These are phyloP conservation scores for Pardosa pseudoannulata DNA, from an alignment of 2,888 invertebrate genomes.

Conservation along the genomic window DNA sequence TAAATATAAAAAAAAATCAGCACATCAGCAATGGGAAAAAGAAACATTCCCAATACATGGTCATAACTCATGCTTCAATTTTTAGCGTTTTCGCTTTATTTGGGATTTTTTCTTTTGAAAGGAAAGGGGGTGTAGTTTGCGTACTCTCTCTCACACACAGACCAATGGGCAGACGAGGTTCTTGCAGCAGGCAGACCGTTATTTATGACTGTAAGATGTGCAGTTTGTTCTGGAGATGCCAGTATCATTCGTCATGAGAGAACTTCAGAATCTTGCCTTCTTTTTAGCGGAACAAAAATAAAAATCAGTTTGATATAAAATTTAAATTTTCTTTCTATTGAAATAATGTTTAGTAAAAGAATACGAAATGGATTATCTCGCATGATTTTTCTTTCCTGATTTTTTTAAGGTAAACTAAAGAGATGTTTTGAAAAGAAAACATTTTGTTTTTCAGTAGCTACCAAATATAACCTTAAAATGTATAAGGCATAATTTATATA, in stretches of 20 bases:
- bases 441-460: too few species aligned
- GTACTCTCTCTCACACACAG: not conserved
- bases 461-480: too few species aligned
- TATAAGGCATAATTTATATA: too few species aligned
- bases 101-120: not conserved
- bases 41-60: not conserved
- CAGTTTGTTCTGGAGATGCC: not conserved
- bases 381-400: too few species aligned
- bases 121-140: not conserved
- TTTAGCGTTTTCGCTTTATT: not conserved
- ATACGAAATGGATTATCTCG: not conserved
- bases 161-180: not conserved
- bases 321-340: constrained; percentile 1
- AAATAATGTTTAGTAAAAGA: not conserved
- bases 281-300: not conserved
- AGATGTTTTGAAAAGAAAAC: too few species aligned
- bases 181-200: not conserved
- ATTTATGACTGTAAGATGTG: not conserved
- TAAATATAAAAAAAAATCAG: too few species aligned
- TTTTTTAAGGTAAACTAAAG: too few species aligned
- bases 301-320: not conserved
- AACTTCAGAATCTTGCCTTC: not conserved
- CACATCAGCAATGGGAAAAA: not conserved
- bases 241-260: not conserved
- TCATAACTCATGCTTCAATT: constrained; percentile 8